Conservation (phyloP, 2,797 vertebrate genomes). For the Okamejei kenojei region DNA sequence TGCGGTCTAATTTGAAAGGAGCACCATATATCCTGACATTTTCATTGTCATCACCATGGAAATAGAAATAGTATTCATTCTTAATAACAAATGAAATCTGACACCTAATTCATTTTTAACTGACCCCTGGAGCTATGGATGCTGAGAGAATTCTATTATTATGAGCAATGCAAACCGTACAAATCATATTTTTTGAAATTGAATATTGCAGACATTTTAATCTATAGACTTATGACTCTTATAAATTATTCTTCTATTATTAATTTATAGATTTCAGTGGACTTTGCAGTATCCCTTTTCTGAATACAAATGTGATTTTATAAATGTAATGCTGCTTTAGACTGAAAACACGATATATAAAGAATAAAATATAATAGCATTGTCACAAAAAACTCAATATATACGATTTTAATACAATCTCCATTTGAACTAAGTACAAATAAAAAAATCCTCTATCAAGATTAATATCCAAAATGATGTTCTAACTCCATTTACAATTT, state of each 20-base stretch:
- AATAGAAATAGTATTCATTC: slow-evolving; percentile 17
- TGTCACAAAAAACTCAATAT: neutral
- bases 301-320: slow-evolving; percentile 4
- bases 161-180: neutral
- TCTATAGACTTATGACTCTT: neutral
- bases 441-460: neutral
- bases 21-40: neutral
- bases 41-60: neutral
- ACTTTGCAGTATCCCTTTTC: neutral
- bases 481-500: no score
- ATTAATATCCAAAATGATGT: no score
- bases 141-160: neutral
- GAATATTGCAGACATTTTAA: neutral
- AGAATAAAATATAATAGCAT: neutral
- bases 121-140: neutral
- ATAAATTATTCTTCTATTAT: neutral
- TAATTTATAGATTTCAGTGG: slow-evolving; percentile 6
- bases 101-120: neutral
- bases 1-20: neutral
- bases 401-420: neutral
- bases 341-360: neutral
- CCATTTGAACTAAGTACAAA: neutral
- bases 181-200: neutral
- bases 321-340: neutral
- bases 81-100: slow-evolving; percentile 12